Evolutionary conservation across 2,113 vertebrate genomes (phyloP), one percentile per base, ranked within the genome.

Genomic region (Beaufortia kweichowensis): DNA sequence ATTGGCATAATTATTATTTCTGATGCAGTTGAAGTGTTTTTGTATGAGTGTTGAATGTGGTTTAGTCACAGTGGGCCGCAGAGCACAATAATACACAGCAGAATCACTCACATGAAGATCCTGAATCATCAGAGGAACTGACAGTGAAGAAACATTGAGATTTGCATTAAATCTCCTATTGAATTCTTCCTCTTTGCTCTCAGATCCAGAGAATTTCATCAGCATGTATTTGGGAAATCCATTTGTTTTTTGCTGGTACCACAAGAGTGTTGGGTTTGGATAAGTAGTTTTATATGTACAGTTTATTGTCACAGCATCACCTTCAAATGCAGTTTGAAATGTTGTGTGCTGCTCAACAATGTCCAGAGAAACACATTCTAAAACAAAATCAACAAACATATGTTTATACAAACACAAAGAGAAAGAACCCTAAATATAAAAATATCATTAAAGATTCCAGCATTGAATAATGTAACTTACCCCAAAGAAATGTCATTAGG

Each of bases 181-280:
- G 11, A 64, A 81, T 68, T 48, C 67, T 4, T 21, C 53, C 19
- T 17, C 35, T 14, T 19, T 33, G 14, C 28, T 15, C 39, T 29
- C 15, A 15, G 61, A 29, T 23, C 3, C 56, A 41, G 23, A 10
- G 0, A 14, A 33, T n/a, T 24, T 64, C 1, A 41, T 41, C 6
- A 76, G 17, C 28, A 79, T 77, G 31, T 26, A 55, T 33, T 50
- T 77, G 3, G 67, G 81, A 48, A n/a, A 7, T 2, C 17, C 43
- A 43, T 53, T 62, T 8, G 6, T 8, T 60, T 43, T 39, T 29
- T 68, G 63, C 67, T 77, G 67, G 60, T 71, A 77, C 81, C 81
- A 83, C 67, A 62, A 73, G 21, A 83, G 68, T 43, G 57, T 21
- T 23, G 29, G 10, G 21, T 1, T 8, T 46, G 31, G 0, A 14